phyloP scores from a whole-genome alignment of 2,797 vertebrate species.

The Argya squamiceps region DNA sequence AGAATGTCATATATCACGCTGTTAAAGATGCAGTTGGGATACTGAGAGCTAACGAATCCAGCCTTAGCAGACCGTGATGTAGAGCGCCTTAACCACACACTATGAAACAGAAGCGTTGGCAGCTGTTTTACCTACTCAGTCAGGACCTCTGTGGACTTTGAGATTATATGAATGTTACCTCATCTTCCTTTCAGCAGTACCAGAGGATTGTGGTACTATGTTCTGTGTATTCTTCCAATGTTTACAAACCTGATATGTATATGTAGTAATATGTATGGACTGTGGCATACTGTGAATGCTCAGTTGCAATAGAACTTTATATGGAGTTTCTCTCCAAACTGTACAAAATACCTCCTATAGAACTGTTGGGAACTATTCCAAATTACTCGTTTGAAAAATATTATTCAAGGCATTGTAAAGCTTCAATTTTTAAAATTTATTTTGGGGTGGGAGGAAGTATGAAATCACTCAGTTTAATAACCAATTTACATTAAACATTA shows the following conservation, averaged over 20 bases:
- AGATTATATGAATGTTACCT: slow-evolving; percentile 78
- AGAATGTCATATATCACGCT: slow-evolving; percentile 84
- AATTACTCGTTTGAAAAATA: slow-evolving; percentile 5
- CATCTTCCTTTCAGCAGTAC: slow-evolving; percentile 76
- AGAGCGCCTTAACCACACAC: slow-evolving; percentile 41
- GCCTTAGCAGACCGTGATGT: slow-evolving; percentile 70
- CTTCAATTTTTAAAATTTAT: slow-evolving; percentile 28
- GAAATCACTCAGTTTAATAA: slow-evolving; percentile 5
- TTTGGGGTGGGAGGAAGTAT: slow-evolving; percentile 28
- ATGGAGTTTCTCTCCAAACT: slow-evolving; percentile 61
- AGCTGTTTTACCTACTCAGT: slow-evolving; percentile 76
- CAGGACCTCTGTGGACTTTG: slow-evolving; percentile 77
- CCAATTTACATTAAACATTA: not conserved
- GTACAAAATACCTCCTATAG: slow-evolving; percentile 70
- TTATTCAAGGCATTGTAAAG: slow-evolving; percentile 40
- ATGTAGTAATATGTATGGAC: slow-evolving; percentile 74
- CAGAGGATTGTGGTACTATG: slow-evolving; percentile 70
- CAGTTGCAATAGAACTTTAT: slow-evolving; percentile 69
- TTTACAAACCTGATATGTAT: slow-evolving; percentile 81
- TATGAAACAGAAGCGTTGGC: slow-evolving; percentile 67
- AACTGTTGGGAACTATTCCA: slow-evolving; percentile 56
- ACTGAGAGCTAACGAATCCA: slow-evolving; percentile 77
- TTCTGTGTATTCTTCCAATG: slow-evolving; percentile 79
- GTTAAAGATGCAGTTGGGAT: slow-evolving; percentile 82
- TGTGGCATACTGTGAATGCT: slow-evolving; percentile 70